A percentile compares a stretch with the other conserved stretches of the same genome.
phyloP scores from a whole-genome alignment of 1,140 invertebrate genomes.

The Nasonia vitripennis region DNA sequence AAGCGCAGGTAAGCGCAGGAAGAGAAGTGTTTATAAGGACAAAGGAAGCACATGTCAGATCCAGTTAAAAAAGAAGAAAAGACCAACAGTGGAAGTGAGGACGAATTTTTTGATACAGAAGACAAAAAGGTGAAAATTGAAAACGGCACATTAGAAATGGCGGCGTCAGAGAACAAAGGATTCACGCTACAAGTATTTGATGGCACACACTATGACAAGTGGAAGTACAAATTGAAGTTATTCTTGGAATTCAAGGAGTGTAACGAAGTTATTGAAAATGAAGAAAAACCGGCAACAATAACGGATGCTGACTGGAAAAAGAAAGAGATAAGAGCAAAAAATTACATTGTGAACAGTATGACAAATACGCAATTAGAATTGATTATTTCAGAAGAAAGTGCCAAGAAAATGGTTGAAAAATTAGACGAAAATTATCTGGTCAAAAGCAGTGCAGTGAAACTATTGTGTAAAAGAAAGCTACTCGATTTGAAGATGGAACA shows the following conservation, averaged over 20 bases:
- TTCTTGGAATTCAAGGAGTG: constrained; percentile 47
- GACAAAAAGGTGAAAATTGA: neutral
- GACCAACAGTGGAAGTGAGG: too few species aligned
- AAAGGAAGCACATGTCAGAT: neutral
- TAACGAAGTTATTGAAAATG: constrained; percentile 36
- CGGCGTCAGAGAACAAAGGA: constrained; percentile 26
- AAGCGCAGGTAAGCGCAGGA: too few species aligned
- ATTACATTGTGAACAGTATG: constrained; percentile 60
- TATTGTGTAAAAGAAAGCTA: constrained; percentile 56
- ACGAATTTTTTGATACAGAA: neutral
- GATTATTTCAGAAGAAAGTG: constrained; percentile 54
- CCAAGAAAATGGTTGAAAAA: constrained; percentile 60
- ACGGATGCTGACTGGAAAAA: constrained; percentile 51
- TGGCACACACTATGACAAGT: constrained; percentile 50
- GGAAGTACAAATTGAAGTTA: constrained; percentile 51
- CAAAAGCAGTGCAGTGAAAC: neutral
- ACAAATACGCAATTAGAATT: constrained; percentile 60
- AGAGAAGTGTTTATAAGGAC: neutral
- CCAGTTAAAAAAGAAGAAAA: too few species aligned
- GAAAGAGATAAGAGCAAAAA: constrained; percentile 58
- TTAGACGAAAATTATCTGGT: constrained; percentile 33
- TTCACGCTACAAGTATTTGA: constrained; percentile 52
- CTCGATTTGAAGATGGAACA: constrained; percentile 57
- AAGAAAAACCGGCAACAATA: constrained; percentile 40
- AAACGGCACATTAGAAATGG: too few species aligned